Percentiles rank a stretch among this genome's conserved stretches.
Evolutionary conservation across 2,113 vertebrate species (phyloP).

Genomic region (Barnardius zonarius): DNA sequence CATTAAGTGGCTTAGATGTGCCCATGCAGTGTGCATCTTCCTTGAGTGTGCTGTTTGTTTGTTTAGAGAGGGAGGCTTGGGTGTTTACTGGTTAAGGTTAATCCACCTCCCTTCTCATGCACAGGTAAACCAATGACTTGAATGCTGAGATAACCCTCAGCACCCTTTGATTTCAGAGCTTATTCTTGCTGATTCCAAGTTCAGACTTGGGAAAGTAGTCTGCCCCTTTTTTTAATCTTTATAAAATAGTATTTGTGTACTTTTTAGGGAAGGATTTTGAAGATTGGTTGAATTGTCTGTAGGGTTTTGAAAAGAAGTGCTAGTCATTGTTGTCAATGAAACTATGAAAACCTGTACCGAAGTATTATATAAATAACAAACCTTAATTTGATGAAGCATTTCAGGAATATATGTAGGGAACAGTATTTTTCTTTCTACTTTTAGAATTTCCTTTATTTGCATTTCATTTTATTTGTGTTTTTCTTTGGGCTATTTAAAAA

Average conservation of each 20-base stretch:
- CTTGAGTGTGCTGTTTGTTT: not conserved
- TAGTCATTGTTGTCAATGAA: not conserved
- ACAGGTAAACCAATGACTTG: not conserved
- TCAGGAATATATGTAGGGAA: not conserved
- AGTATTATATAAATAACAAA: not conserved
- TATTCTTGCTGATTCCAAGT: not conserved
- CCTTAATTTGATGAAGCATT: not conserved
- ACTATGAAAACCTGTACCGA: not conserved
- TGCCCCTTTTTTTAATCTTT: not conserved
- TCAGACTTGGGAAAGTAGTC: not conserved
- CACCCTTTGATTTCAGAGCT: not conserved
- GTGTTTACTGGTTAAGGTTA: not conserved
- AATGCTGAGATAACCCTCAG: not conserved
- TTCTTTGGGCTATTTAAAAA: slow-evolving; percentile 47
- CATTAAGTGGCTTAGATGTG: not conserved
- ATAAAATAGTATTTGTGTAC: not conserved
- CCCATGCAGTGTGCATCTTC: not conserved
- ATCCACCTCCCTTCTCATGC: not conserved
- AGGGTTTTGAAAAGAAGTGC: not conserved
- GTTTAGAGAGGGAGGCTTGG: not conserved
- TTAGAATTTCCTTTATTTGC: slow-evolving; percentile 28
- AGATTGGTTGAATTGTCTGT: not conserved
- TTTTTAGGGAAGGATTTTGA: not conserved
- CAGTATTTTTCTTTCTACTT: slow-evolving; percentile 34
- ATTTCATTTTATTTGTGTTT: slow-evolving; percentile 48